Base-by-base conservation (phyloP, 2,888 invertebrate species). In the Meiosimyza decipiens region DNA sequence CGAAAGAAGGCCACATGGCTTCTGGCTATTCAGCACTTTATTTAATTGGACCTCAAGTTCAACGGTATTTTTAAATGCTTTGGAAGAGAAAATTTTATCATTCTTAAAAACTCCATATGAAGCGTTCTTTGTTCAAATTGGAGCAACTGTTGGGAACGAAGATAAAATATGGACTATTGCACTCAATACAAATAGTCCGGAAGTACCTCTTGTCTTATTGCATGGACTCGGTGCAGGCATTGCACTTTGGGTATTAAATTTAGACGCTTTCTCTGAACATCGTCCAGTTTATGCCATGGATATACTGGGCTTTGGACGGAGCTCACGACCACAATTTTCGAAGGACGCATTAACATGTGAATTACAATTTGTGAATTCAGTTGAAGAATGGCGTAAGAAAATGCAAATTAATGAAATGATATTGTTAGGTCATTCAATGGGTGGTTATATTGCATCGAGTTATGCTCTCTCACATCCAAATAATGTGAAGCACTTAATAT, bases 221-320 rank as follows among this genome's bases (percentile, higher is more conserved):
- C 97, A 98, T 86, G 98, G 98, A 0, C 91, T 98, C 85, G 97
- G 94, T 33, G 92, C 96, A 0, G 98, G 97, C 1, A 91, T 95
- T 40, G 97, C 94, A 4, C 88, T 97, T 55, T 98, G 97, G 97
- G 93, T 94, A 78, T 90, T 95, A 72, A 98, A 97, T 87, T 88
- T 96, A 12, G 96, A 96, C 84, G 88, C 90, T 0, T 88, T 97
- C 9, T 92, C 95, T 0, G 88, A 89, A 4, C 88, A 90, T 1
- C 89, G 96, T 74, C 94, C 96, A 0, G 93, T 97, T 0, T 95
- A 97, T 87, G 95, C 96, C 0, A 91, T 97, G 74, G 97, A 97
- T 86, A 84, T 94, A 66, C 85, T 94, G 75, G 94, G 97, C 47
- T 98, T 98, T 88, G 98, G 96, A 0, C 91, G 95, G 79, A 97